Conservation (phyloP, 2,888 invertebrate species). For the Cyclophora albipunctata region DNA sequence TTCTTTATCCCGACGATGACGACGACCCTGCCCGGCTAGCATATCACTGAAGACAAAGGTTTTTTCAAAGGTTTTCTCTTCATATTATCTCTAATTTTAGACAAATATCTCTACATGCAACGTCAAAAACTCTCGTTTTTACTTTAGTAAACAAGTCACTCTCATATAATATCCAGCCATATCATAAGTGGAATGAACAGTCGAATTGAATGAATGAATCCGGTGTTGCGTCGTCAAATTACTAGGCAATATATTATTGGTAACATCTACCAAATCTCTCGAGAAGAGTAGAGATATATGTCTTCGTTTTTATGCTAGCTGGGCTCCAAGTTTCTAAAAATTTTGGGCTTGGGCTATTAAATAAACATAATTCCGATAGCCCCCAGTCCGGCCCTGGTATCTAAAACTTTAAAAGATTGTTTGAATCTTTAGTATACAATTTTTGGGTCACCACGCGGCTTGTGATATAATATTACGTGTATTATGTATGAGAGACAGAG, state of each 20-base stretch:
- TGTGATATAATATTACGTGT: not conserved
- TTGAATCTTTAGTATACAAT: slow-evolving; percentile 69
- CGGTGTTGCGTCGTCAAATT: too few relatives aligned
- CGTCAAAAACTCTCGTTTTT: too few relatives aligned
- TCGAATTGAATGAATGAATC: too few relatives aligned
- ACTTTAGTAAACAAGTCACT: too few relatives aligned
- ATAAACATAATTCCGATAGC: too few relatives aligned
- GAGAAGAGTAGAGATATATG: not conserved
- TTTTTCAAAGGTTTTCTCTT: not conserved
- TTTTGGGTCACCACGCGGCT: slow-evolving; percentile 59
- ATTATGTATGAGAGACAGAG: not conserved
- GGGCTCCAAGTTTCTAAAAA: too few relatives aligned
- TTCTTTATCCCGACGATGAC: not conserved
- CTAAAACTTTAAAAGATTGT: slow-evolving; percentile 67
- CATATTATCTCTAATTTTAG: not conserved
- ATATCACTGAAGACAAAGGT: too few relatives aligned
- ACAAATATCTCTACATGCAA: not conserved
- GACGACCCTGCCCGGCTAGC: not conserved
- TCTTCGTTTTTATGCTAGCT: too few relatives aligned
- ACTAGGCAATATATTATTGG: too few relatives aligned
- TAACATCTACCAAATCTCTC: not conserved
- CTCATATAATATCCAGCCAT: too few relatives aligned
- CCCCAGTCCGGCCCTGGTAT: slow-evolving; percentile 47
- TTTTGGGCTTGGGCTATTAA: too few relatives aligned
- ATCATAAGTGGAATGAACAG: too few relatives aligned